Evolutionary conservation across 1,140 invertebrate genomes (phyloP).

Genomic region (Cherax quadricarinatus): DNA sequence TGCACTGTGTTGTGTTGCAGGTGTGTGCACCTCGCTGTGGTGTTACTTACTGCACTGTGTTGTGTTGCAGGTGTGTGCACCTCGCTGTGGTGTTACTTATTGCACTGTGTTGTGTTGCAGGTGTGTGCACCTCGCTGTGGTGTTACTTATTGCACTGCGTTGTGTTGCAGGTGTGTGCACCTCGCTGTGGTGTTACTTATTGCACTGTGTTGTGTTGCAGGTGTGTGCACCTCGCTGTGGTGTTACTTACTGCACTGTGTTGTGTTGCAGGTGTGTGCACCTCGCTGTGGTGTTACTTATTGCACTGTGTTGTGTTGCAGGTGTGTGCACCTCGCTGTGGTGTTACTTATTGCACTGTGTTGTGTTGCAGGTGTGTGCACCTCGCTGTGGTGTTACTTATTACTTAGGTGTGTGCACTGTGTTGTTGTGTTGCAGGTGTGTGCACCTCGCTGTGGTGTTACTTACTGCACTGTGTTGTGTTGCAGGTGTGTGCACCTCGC

Average conservation of each 20-base stretch:
- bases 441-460: no score
- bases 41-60: neutral
- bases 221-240: constrained; percentile 1
- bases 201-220: neutral
- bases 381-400: no score
- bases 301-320: neutral
- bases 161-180: neutral
- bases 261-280: neutral
- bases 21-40: constrained; percentile 1
- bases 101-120: neutral
- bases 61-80: neutral
- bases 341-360: neutral
- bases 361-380: neutral
- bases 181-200: neutral
- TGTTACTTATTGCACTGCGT: neutral
- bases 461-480: no score
- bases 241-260: neutral
- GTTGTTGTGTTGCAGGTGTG: no score
- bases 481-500: no score
- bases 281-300: neutral
- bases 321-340: constrained; percentile 1
- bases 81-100: neutral
- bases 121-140: constrained; percentile 1
- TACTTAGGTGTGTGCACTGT: no score
- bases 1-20: neutral